Evolutionary conservation across 2,888 invertebrate genomes (phyloP), one percentile per base, ranked within the genome.

Genomic region (Tetanocera ferruginea): DNA sequence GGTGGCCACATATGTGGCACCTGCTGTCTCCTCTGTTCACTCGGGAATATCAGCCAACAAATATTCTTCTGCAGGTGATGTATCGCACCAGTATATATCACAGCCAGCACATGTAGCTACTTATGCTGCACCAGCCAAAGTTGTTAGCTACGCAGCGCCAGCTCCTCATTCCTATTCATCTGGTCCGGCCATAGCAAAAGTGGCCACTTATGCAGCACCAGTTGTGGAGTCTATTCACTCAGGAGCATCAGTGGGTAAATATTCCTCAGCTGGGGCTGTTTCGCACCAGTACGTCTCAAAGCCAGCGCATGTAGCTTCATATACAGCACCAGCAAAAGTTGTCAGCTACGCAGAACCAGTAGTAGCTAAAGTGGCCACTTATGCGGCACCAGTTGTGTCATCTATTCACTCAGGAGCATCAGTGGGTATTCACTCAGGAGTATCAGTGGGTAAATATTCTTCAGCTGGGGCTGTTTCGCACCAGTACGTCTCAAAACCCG

Each of bases 401-500:
- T 43, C 43, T 43, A 8, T 55, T 0, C 55, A 55, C 23, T 19
- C 34, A 11, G 55, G 55, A 34, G 55, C 19, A 17, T 77, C 64
- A 70, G 51, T 31, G 8, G 75, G 37, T 67, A 80, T 55, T 0
- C 55, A 55, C 23, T 19, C 34, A 11, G 55, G 55, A 34, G 55
- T 11, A 17, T 77, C 64, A 70, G 51, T 31, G 8, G 75, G 37
- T 67, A 80, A 34, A 25, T 81, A 73, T 76, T 76, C 9, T 77
- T 70, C 77, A 2, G 75, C 71, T 52, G 78, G 75, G 14, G 76
- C 76, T 31, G 60, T 78, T 19, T 78, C 88, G 0, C 83, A 85
- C 77, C 85, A 87, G 25, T 86, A 86, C 67, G 83, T 87, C 1
- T 86, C 88, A 1, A 84, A 86, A 8, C 86, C 87, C 0, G 78